These are phyloP conservation scores for Zaprionus africanus DNA, from an alignment of 1,140 invertebrate species.

Conservation along the genomic window DNA sequence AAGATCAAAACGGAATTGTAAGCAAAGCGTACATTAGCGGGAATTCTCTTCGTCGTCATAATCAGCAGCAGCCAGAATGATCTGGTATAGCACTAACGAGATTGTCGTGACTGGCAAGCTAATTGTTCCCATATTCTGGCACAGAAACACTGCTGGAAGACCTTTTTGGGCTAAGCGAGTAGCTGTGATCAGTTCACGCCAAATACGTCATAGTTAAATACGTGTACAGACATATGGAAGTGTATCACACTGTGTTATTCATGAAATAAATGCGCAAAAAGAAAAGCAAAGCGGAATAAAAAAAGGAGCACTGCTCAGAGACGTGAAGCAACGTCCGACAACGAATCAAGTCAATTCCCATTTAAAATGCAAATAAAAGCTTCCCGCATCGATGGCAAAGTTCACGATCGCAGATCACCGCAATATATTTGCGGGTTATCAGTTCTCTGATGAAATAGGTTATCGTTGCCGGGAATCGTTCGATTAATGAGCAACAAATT, in stretches of 20 bases:
- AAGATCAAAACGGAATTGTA: conserved; percentile 28
- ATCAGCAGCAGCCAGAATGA: background rate
- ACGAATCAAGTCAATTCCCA: conserved; percentile 47
- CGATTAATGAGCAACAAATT: conserved; percentile 64
- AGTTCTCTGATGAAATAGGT: conserved; percentile 60
- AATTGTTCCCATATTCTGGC: background rate
- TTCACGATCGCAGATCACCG: conserved; percentile 63
- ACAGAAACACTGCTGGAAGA: background rate
- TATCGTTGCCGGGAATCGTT: conserved; percentile 61
- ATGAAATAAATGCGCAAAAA: conserved; percentile 58
- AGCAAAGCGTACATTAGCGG: background rate
- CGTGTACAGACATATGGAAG: background rate
- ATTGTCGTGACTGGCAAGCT: conserved; percentile 7
- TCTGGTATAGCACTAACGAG: conserved; percentile 28
- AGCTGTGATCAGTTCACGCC: background rate
- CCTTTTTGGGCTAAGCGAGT: background rate
- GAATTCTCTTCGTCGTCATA: conserved; percentile 4
- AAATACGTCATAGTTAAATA: conserved; percentile 31
- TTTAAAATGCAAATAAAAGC: conserved; percentile 58
- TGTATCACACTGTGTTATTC: conserved; percentile 36
- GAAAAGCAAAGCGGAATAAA: conserved; percentile 23
- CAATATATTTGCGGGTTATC: conserved; percentile 58
- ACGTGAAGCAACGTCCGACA: conserved; percentile 61
- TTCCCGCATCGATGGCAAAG: conserved; percentile 71
- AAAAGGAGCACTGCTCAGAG: conserved; percentile 26